Evolutionary conservation across 2,888 invertebrate genomes (phyloP), one percentile per base, ranked within the genome.

Genomic region (Limnephilus rhombicus): DNA sequence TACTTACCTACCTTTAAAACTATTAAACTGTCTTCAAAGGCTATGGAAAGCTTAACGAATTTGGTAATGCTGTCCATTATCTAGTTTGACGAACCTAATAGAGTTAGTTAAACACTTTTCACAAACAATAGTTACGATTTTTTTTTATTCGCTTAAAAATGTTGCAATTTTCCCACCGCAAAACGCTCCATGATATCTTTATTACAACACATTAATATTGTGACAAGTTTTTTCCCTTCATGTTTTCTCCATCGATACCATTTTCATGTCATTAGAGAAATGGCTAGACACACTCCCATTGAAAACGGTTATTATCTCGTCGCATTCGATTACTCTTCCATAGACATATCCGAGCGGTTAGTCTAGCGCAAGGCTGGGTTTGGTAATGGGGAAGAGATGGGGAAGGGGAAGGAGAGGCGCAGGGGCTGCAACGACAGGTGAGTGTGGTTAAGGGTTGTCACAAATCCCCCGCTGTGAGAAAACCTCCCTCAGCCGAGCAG

Each of bases 311-410:
- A 83, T 83, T 41, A 34, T 83, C 45, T 86, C 86, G 24, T 86
- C 37, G 86, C 45, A 45, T 86, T 86, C 86, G 45, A 86, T 86
- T 86, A 86, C 45, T 86, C 41, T 86, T 45, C 86, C 18, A 24
- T 41, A 83, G 83, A 41, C 86, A 86, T 29, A 86, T n/a, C 45
- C 45, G 86, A 45, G 86, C 86, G 86, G 86, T 86, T 41, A 45
- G 86, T 86, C 41, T 86, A 29, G 83, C 37, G 34, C 37, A 37
- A 4, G 24, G 9, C 13, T 29, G 29, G 86, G 45, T 24, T 45
- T 29, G 86, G 86, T n/a, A 45, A 41, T 49, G 29, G 85, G 45
- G 37, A 45, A 29, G 86, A 29, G 41, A 29, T 13, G 86, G 41
- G 85, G 11, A 37, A 12, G 45, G 41, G 45, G 0, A n/a, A 45